Conservation (phyloP, 2,888 invertebrate species). For the Luperina nickerlii region DNA sequence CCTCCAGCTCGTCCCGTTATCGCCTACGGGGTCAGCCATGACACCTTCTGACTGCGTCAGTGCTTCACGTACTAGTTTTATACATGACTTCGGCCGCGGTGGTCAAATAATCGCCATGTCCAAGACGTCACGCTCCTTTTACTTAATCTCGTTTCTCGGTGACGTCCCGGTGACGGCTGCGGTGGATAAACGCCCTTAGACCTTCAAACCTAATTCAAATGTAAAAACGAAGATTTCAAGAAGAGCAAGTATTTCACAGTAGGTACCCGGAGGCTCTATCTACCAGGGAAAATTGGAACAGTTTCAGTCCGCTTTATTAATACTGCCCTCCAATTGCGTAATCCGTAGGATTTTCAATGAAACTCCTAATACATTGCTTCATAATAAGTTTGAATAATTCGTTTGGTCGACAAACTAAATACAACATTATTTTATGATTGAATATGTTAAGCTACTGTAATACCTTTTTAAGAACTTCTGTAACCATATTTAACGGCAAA, state of each 20-base stretch:
- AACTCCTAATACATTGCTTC: too few species aligned
- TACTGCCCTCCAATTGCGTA: background rate
- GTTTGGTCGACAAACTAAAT: background rate
- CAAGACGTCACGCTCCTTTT: background rate
- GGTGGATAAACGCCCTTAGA: background rate
- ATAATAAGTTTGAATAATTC: background rate
- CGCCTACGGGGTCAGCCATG: too few species aligned
- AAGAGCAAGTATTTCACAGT: background rate
- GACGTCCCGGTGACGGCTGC: background rate
- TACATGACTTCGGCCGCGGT: background rate
- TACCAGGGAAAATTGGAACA: background rate
- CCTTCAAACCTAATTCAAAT: background rate
- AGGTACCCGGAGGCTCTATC: slow-evolving; percentile 3
- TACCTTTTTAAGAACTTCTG: too few species aligned
- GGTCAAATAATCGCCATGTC: background rate
- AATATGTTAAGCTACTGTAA: too few species aligned
- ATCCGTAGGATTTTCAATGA: background rate
- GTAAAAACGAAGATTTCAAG: background rate
- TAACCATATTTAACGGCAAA: too few species aligned
- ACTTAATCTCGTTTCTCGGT: background rate
- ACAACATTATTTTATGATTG: too few species aligned
- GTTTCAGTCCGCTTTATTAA: background rate
- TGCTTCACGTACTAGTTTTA: too few species aligned
- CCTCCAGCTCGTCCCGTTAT: too few species aligned
- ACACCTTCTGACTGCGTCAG: too few species aligned